Percentiles rank a stretch among this genome's conserved stretches.
phyloP scores from a whole-genome alignment of 2,888 invertebrate genomes.

The Nephrotoma flavescens region DNA sequence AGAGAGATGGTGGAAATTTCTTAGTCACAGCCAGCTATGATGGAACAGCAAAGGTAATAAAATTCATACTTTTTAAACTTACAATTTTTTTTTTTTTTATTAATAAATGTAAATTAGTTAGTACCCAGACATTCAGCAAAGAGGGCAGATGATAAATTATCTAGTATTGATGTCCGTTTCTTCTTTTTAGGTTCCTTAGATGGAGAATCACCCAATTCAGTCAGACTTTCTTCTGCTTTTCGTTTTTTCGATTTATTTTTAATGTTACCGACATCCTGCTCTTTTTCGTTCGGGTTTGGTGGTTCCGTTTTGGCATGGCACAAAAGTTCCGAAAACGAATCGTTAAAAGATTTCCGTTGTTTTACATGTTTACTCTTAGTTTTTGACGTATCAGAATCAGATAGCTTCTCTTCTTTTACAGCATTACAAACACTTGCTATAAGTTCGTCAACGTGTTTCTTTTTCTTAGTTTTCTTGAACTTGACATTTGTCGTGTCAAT shows the following conservation, averaged over 20 bases:
- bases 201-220: background rate
- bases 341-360: background rate
- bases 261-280: background rate
- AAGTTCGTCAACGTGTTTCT: background rate
- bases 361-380: background rate
- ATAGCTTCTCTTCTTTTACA: background rate
- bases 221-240: background rate
- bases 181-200: background rate
- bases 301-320: background rate
- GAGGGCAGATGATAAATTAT: background rate
- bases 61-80: background rate
- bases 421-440: background rate
- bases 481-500: background rate
- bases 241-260: background rate
- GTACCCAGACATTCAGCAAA: background rate
- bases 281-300: background rate
- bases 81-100: background rate
- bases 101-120: background rate
- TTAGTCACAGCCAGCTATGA: conserved; percentile 90
- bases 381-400: background rate
- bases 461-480: background rate
- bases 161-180: background rate
- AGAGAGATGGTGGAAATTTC: conserved; percentile 73
- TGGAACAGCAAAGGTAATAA: conserved; percentile 60
- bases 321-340: background rate